Conservation (phyloP, 2,113 vertebrate genomes). For the Ammodytes marinus region DNA sequence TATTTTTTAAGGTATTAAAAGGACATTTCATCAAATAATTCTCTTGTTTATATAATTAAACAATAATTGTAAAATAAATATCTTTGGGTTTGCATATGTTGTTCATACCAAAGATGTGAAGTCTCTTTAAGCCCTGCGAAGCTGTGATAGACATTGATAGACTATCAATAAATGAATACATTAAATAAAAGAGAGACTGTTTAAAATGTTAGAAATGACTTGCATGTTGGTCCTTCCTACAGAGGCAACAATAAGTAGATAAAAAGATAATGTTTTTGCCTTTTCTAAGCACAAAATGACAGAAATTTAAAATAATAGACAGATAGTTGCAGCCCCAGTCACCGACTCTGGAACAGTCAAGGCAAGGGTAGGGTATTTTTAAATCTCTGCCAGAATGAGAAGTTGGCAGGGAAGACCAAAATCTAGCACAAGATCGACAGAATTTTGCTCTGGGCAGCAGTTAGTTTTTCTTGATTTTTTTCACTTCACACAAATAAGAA, state of each 20-base stretch:
- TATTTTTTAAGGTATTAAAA: too few relatives aligned
- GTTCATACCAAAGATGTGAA: too few relatives aligned
- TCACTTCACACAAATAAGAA: not conserved
- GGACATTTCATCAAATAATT: not conserved
- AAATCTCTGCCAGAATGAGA: not conserved
- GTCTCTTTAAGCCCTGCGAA: too few relatives aligned
- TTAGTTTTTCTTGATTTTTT: not conserved
- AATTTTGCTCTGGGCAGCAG: not conserved
- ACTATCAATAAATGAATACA: not conserved
- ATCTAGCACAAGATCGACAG: conserved; percentile 2
- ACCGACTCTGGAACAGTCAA: not conserved
- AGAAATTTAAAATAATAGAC: not conserved
- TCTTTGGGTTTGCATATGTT: not conserved
- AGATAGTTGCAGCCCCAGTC: not conserved
- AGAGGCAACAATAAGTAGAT: not conserved
- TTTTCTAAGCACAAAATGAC: not conserved
- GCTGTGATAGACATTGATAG: not conserved
- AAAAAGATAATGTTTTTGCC: not conserved
- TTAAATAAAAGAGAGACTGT: too few relatives aligned
- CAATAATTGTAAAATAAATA: not conserved
- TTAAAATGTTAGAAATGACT: too few relatives aligned
- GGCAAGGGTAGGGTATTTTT: not conserved
- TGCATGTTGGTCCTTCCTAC: not conserved
- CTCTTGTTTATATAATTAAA: not conserved
- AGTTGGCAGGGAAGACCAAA: conserved; percentile 4